phyloP scores from a whole-genome alignment of 2,797 vertebrate genomes.

The Pseudotriccus pelzelni region DNA sequence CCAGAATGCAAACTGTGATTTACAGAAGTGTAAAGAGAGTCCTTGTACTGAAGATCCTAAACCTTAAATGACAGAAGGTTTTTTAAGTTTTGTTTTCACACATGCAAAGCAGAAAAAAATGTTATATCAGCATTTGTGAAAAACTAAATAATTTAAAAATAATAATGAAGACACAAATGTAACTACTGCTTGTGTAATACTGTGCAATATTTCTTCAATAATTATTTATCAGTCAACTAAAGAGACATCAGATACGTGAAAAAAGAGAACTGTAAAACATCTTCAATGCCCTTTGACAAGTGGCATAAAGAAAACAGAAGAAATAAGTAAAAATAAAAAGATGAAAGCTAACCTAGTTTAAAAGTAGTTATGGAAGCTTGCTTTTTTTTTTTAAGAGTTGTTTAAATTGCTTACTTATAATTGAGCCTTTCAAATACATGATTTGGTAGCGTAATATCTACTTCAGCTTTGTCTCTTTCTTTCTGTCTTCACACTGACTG shows the following conservation, averaged over 20 bases:
- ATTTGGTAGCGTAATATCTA: constrained; percentile 34
- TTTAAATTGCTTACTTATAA: constrained; percentile 31
- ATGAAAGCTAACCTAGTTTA: constrained; percentile 32
- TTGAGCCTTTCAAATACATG: constrained; percentile 4
- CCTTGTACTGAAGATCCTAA: not conserved
- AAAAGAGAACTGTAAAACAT: not conserved
- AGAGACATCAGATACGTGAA: not conserved
- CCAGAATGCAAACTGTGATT: not conserved
- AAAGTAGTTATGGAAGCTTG: constrained; percentile 9
- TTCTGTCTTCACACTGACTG: not conserved
- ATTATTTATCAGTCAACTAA: not conserved
- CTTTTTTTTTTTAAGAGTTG: not conserved
- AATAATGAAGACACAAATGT: not conserved
- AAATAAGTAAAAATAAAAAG: constrained; percentile 27
- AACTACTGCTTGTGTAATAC: not conserved
- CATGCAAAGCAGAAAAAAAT: not conserved
- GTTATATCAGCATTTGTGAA: not conserved
- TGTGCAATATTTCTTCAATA: not conserved
- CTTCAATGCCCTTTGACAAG: not conserved
- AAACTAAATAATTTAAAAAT: not conserved
- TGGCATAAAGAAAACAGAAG: not conserved
- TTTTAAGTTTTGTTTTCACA: not conserved
- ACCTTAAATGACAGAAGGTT: not conserved
- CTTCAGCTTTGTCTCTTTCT: not conserved
- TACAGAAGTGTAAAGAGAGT: not conserved